phyloP scores from a whole-genome alignment of 92 coral and sea anemone species.

The Pocillopora grandis region DNA sequence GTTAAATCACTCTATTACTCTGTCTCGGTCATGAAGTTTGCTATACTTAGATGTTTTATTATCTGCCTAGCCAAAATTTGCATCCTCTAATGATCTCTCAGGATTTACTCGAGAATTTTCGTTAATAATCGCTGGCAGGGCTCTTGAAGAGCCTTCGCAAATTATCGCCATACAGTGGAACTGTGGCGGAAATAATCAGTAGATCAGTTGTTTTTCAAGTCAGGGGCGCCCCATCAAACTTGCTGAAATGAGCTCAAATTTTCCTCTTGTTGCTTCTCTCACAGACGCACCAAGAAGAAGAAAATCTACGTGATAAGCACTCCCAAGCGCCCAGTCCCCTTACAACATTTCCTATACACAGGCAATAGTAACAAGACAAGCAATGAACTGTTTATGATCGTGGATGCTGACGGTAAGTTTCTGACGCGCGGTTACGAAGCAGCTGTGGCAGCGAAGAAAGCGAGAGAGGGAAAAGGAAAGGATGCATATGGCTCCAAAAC shows the following conservation, averaged over 20 bases:
- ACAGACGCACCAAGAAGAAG: slow-evolving; percentile 88
- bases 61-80: background rate
- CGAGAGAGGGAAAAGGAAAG: slow-evolving; percentile 78
- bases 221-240: background rate
- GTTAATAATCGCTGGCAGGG: background rate
- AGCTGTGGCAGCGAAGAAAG: slow-evolving; percentile 89
- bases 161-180: background rate
- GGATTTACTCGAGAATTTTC: background rate
- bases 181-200: background rate
- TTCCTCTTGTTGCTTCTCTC: background rate
- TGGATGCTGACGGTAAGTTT: slow-evolving; percentile 76
- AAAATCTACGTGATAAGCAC: slow-evolving; percentile 97
- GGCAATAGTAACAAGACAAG: slow-evolving; percentile 96
- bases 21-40: background rate
- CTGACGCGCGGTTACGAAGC: slow-evolving; percentile 86
- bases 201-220: background rate
- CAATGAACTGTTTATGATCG: slow-evolving; percentile 84
- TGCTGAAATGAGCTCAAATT: background rate
- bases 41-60: background rate
- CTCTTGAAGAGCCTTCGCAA: background rate
- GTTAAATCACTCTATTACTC: background rate
- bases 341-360: slow-evolving; percentile 92
- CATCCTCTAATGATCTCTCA: background rate
- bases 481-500: slow-evolving; percentile 85
- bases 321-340: slow-evolving; percentile 93